Base-by-base conservation (phyloP, 2,113 vertebrate species). In the Pedetes capensis region DNA sequence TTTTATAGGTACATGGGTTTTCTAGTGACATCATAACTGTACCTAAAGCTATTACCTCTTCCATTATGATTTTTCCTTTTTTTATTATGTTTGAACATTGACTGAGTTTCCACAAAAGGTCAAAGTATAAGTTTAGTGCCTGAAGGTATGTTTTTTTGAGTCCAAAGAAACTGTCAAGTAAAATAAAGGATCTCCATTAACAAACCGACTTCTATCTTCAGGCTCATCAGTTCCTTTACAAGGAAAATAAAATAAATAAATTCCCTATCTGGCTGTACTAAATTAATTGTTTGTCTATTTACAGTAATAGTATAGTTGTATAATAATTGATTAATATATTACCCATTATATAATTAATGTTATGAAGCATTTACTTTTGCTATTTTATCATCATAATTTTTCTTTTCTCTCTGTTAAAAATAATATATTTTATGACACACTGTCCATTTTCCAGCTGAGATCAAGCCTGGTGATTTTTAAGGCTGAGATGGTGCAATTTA, bases 61-160 rank as follows among this genome's bases (percentile, higher is more conserved):
- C 84, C 71, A 92, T 95, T 76, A 93, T 51, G 63, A 75, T 61
- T 92, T 94, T 57, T 64, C 6, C 57, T 17, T 95, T 91, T 69
- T 74, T 95, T 74, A 87, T 88, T 95, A 94, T 84, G 39, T 93
- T 94, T 94, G 44, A n/a, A 22, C 22, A 94, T 91, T 95, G 16
- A 83, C 79, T 91, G 79, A 91, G 61, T 89, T 97, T 94, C 79
- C 83, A 81, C 39, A 59, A 74, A 88, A 93, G 89, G 89, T 95
- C 93, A 93, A 23, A 92, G n/a, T 95, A 91, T 57, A 78, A 90
- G 22, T 86, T 95, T 86, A 66, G 49, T 75, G 49, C 74, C 78
- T 75, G 39, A 88, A 89, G 55, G 49, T 39, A 39, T 47, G 51
- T 16, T 96, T 81, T 75, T 91, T 81, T 72, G 85, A 87, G 42